Evolutionary conservation across 2,888 invertebrate genomes (phyloP), one percentile per base, ranked within the genome.

Genomic region (Aspidiotus destructor): DNA sequence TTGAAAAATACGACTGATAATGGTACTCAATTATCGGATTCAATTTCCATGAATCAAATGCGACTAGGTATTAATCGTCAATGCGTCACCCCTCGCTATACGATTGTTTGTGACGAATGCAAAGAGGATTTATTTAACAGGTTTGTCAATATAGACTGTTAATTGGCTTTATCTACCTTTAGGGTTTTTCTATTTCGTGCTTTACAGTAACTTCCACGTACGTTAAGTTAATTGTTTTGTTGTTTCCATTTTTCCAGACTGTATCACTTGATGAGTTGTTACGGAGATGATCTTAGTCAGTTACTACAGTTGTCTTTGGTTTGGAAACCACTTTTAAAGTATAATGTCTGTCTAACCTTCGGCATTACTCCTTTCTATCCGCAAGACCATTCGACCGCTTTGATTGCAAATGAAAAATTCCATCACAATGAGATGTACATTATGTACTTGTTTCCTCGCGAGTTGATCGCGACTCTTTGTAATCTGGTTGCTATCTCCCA

Each of bases 401-500:
- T 48, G 48, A 48, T 48, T n/a, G 48, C 48, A 6, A 11, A 11
- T n/a, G 48, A 48, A 48, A 11, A 48, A n/a, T 13, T 48, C 10
- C 48, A 48, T 11, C 11, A 13, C 11, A 48, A 48, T 48, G 48
- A 48, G 48, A 40, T 63, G n/a, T 67, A 67, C 67, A 42, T 58
- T n/a, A 58, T 67, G 13, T 60, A 48, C 15, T 17, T 67, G 9
- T 67, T 71, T 15, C 62, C 69, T 11, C 54, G 15, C 11, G 85
- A 85, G 74, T 87, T 87, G 76, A 78, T 90, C 72, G 85, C 86
- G 17, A 89, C 89, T 28, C 79, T 91, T 72, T 92, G 91, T 77
- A 89, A 90, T 77, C 81, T 86, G 48, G 76, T 89, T 70, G 86
- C 87, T 52, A 48, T 48, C n/a, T 48, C 48, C 48, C 11, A 48